A percentile compares a stretch with the other conserved stretches of the same genome.
Conservation (phyloP, 2,797 vertebrate genomes). For the Mormyrus proboscirostris region DNA sequence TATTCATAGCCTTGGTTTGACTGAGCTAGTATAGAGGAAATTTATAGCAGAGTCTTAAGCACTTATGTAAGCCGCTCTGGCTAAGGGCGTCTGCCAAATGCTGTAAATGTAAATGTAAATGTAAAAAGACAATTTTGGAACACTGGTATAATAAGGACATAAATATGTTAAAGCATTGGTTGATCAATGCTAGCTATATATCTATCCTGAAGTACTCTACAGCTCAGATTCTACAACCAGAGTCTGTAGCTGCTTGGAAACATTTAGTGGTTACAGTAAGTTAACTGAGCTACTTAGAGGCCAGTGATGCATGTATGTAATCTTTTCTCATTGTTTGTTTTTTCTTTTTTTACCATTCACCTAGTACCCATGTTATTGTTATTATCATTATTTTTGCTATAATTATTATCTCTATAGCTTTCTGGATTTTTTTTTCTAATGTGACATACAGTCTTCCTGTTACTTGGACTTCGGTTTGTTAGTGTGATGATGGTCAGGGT, state of each 20-base stretch:
- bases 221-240: background rate
- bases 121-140: no score
- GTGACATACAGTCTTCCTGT: no score
- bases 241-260: background rate
- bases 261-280: background rate
- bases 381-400: background rate
- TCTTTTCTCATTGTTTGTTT: background rate
- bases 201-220: background rate
- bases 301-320: background rate
- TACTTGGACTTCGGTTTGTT: background rate
- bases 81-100: no score
- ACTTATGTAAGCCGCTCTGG: no score
- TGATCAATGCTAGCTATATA: background rate
- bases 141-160: no score
- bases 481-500: background rate
- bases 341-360: background rate
- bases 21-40: no score
- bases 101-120: no score
- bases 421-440: no score
- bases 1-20: no score
- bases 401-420: background rate
- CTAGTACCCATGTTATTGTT: background rate
- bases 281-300: background rate
- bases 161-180: background rate
- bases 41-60: no score